Base-by-base conservation (phyloP, 2,797 vertebrate genomes). In the Phrynocephalus forsythii region DNA sequence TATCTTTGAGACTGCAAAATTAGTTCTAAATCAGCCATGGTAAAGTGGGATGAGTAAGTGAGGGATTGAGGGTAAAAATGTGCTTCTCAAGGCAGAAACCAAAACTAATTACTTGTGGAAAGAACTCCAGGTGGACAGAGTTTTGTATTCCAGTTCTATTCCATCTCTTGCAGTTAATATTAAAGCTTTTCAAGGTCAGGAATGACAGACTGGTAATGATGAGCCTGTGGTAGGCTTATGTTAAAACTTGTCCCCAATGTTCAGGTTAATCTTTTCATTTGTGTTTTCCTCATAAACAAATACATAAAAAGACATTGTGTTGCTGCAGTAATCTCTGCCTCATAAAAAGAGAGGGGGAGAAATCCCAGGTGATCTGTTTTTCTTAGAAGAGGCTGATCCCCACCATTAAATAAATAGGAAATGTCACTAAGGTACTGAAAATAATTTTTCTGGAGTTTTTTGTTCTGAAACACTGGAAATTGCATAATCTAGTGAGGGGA, bases 131-230 rank as follows among this genome's bases (percentile, higher is more conserved):
- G 76, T 84, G 78, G 87, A 82, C 76, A 86, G 1, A 84, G 15
- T 77, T 91, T 73, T 83, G 60, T 87, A 24, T 92, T 82, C 78
- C 83, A 84, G 76, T 22, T 81, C 79, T 86, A 11, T 33, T 13
- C 66, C 20, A 85, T 71, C 5, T 79, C 67, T 91, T 79, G 9
- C 66, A 18, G 77, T 87, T 92, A 88, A 86, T 66, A 38, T 88
- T 86, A 91, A 94, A 94, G 90, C 68, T 92, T 93, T 94, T 92
- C 93, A 94, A 95, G 93, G 92, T 94, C 95, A 93, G 86, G 81
- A 89, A 3, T 93, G 66, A 83, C 78, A 89, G 50, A 33, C 22
- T 81, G 52, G 89, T 94, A 91, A 92, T 82, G 86, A 92, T n/a
- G 87, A 94, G 84, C 87, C 86, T 83, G 67, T 86, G 71, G 86